Evolutionary conservation across 2,888 invertebrate species (phyloP), one percentile per base, ranked within the genome.

Genomic region (Lobophora halterata): DNA sequence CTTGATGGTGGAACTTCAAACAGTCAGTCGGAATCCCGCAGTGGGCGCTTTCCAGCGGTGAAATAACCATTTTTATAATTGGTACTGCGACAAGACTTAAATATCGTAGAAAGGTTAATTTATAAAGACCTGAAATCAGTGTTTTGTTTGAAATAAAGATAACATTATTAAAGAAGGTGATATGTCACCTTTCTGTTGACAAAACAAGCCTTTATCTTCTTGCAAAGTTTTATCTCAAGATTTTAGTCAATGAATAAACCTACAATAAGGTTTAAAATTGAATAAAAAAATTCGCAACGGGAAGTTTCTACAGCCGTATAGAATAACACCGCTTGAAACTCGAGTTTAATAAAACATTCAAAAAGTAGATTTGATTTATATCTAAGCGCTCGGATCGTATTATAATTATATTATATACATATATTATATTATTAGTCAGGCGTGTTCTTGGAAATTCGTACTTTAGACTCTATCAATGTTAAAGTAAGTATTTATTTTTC

Each of bases 281-380:
- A 4, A 1, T 5, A 0, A 11, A 10, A 5, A 2, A n/a, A n/a
- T n/a, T n/a, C n/a, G 25, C 30, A 35, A 13, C 26, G 12, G 16
- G 40, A 54, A 46, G 17, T 32, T 58, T 50, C 60, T 38, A 26
- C 30, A 45, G 45, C 61, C 53, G 68, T 74, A 71, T 70, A 76
- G 72, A 70, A 76, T 76, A 71, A 74, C 71, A 71, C 59, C 60
- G 55, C 63, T 57, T 54, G 51, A 52, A 56, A 61, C 55, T 71
- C 64, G 64, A 68, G 65, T 65, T 71, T 75, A 74, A 77, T 76
- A 75, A 65, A 71, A 70, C 66, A 71, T 71, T 73, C 67, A 65
- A 73, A 71, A 72, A 73, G 68, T 70, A 65, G 70, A 71, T 74
- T 72, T 72, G 68, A 68, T 71, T 67, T 62, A 65, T 52, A n/a